These are phyloP conservation scores for Nycteola revayana DNA, from an alignment of 2,888 invertebrate species.

Conservation along the genomic window DNA sequence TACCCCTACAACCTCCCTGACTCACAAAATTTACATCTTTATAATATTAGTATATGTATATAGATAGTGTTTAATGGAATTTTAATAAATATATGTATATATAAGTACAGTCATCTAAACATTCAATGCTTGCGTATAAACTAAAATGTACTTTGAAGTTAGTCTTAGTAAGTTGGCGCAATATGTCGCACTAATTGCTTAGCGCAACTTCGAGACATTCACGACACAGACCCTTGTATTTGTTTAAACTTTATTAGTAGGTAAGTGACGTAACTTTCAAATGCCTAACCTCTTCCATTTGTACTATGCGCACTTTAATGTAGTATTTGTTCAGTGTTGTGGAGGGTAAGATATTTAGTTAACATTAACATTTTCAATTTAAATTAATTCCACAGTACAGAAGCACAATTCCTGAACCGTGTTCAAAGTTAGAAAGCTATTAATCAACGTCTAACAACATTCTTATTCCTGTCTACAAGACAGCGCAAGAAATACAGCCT, in stretches of 20 bases:
- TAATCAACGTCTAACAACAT: slow-evolving; percentile 60
- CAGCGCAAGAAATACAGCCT: slow-evolving; percentile 59
- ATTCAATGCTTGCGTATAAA: slow-evolving; percentile 17
- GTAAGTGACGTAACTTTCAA: slow-evolving; percentile 49
- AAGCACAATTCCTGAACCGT: slow-evolving; percentile 43
- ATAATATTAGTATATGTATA: no score
- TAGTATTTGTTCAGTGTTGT: slow-evolving; percentile 33
- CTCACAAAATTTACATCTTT: no score
- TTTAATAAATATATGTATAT: no score
- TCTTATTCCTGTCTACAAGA: slow-evolving; percentile 46
- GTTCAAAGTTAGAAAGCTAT: slow-evolving; percentile 45
- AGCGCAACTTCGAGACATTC: slow-evolving; percentile 46
- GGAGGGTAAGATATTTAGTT: slow-evolving; percentile 31
- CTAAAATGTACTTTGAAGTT: slow-evolving; percentile 26
- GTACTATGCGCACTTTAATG: slow-evolving; percentile 44
- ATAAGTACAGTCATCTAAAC: no score
- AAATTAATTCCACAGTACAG: slow-evolving; percentile 37
- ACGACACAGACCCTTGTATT: slow-evolving; percentile 45
- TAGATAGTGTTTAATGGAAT: no score
- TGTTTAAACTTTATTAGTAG: slow-evolving; percentile 55
- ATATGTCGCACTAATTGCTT: slow-evolving; percentile 60
- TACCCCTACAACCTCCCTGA: no score
- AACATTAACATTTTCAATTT: slow-evolving; percentile 50
- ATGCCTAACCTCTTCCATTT: slow-evolving; percentile 46
- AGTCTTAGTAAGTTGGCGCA: slow-evolving; percentile 32